These are phyloP conservation scores for Acanthisitta chloris DNA, from an alignment of 2,113 vertebrate genomes.

Conservation along the genomic window DNA sequence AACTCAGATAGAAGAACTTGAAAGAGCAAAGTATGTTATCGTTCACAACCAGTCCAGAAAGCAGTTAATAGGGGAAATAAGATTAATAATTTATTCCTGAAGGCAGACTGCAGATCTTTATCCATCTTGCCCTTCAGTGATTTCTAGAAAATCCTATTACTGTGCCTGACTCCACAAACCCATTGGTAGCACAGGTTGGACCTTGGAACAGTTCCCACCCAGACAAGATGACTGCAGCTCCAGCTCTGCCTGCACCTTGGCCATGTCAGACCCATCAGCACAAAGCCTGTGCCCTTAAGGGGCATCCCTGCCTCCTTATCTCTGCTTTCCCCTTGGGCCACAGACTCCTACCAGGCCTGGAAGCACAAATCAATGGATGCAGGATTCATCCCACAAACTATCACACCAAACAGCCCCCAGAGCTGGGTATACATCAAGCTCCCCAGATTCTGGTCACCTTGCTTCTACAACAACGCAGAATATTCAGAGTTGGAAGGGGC, in stretches of 20 bases:
- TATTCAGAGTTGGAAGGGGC: too few species aligned
- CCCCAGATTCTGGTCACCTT: not conserved
- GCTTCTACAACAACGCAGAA: not conserved
- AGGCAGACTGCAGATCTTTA: slow-evolving; percentile 49
- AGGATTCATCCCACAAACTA: not conserved
- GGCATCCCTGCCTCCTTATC: not conserved
- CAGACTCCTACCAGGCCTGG: accelerated
- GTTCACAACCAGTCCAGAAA: slow-evolving; percentile 22
- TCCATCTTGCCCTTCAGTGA: not conserved
- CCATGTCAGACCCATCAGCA: not conserved
- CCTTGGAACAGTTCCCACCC: not conserved
- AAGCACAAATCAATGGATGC: accelerated
- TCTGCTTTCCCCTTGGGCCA: not conserved
- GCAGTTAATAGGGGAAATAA: slow-evolving; percentile 57
- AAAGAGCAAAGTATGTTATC: slow-evolving; percentile 58
- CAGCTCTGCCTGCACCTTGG: not conserved
- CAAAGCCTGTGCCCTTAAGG: too few species aligned
- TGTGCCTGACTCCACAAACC: not conserved
- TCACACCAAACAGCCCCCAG: accelerated
- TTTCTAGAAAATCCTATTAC: slow-evolving; percentile 7
- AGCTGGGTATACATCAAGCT: accelerated
- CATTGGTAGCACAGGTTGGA: not conserved
- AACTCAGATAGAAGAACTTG: slow-evolving; percentile 50
- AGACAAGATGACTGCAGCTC: not conserved
- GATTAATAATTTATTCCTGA: slow-evolving; percentile 56